A percentile compares a stretch with the other conserved stretches of the same genome.
phyloP scores from a whole-genome alignment of 2,888 invertebrate species.

The Meghimatium bilineatum region DNA sequence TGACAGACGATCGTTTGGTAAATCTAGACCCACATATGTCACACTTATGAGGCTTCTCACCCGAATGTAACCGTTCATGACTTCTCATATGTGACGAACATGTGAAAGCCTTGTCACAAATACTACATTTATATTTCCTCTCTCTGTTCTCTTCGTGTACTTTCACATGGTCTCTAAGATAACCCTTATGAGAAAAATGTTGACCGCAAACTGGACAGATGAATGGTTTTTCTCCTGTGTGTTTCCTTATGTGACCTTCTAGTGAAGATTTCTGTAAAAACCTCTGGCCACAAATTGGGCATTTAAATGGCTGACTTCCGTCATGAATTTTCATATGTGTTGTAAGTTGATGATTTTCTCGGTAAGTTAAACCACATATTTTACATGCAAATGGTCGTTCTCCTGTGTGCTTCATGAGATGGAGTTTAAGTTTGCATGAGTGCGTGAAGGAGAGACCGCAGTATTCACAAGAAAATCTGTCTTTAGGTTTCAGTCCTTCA shows the following conservation, averaged over 20 bases:
- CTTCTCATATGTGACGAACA: conserved; percentile 41
- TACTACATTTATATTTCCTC: conserved; percentile 28
- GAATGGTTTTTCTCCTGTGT: conserved; percentile 39
- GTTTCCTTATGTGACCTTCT: conserved; percentile 35
- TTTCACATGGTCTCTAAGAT: conserved; percentile 31
- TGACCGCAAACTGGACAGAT: conserved; percentile 17
- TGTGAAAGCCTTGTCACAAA: conserved; percentile 38
- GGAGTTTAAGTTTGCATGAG: conserved; percentile 36
- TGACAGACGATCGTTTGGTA: conserved; percentile 34
- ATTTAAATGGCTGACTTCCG: conserved; percentile 18
- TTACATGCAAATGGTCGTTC: conserved; percentile 30
- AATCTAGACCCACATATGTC: conserved; percentile 32
- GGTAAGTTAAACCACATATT: conserved; percentile 22
- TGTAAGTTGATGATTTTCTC: conserved; percentile 31
- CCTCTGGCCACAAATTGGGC: conserved; percentile 16
- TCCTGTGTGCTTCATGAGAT: conserved; percentile 42
- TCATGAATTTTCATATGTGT: conserved; percentile 39
- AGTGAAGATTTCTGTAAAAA: conserved; percentile 37
- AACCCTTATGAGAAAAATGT: conserved; percentile 35
- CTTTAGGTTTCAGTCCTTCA: conserved; percentile 30
- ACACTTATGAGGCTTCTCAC: conserved; percentile 39
- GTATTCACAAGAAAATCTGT: conserved; percentile 39
- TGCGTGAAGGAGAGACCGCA: conserved; percentile 39
- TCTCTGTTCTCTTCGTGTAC: conserved; percentile 31
- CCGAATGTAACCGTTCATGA: conserved; percentile 33